These are phyloP conservation scores for Dynastes maya DNA, from an alignment of 2,888 invertebrate genomes.

Conservation along the genomic window DNA sequence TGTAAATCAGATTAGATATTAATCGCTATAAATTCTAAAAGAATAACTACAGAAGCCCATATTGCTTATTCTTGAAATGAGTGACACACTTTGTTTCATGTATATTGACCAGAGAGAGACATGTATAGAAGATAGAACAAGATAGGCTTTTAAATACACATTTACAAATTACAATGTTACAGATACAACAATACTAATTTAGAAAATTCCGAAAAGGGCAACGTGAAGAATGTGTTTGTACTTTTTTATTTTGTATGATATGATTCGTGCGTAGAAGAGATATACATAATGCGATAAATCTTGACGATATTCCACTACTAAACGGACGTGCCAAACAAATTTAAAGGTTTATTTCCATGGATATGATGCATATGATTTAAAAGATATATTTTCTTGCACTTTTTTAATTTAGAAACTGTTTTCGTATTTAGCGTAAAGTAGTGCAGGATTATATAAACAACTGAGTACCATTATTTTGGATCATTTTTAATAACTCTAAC, in stretches of 20 bases:
- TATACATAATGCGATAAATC: neutral
- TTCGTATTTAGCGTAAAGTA: too few relatives aligned
- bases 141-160: slow-evolving; percentile 36
- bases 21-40: slow-evolving; percentile 22
- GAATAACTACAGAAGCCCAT: slow-evolving; percentile 52
- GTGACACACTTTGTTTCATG: slow-evolving; percentile 52
- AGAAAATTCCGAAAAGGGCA: slow-evolving; percentile 15
- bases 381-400: too few relatives aligned
- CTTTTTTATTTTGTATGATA: slow-evolving; percentile 2
- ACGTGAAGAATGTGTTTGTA: slow-evolving; percentile 3
- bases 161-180: slow-evolving; percentile 28
- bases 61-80: slow-evolving; percentile 55
- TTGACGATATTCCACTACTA: too few relatives aligned
- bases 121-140: slow-evolving; percentile 48
- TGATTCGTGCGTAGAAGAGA: neutral
- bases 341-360: too few relatives aligned
- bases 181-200: neutral
- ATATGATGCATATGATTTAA: too few relatives aligned
- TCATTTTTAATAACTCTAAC: too few relatives aligned
- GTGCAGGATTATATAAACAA: too few relatives aligned
- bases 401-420: too few relatives aligned
- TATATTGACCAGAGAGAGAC: slow-evolving; percentile 54
- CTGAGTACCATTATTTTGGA: too few relatives aligned
- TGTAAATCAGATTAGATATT: slow-evolving; percentile 11
- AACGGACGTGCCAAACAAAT: neutral